These are phyloP conservation scores for Solea solea DNA, from an alignment of 2,113 vertebrate genomes.

Conservation along the genomic window DNA sequence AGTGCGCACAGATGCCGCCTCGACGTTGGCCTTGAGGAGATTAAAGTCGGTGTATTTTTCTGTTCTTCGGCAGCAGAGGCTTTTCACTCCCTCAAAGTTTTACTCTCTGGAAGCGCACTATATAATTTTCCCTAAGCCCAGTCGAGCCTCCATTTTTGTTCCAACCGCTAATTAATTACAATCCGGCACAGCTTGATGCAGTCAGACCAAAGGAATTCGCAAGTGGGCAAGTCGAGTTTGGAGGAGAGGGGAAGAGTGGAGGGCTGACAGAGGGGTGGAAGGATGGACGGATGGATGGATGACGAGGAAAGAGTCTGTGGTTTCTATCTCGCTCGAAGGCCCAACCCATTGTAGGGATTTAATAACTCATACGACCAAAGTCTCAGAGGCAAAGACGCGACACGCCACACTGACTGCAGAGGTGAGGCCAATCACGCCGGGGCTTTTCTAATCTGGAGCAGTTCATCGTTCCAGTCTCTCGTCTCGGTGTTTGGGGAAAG, in stretches of 20 bases:
- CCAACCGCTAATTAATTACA: slow-evolving; percentile 84
- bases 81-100: slow-evolving; percentile 67
- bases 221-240: slow-evolving; percentile 70
- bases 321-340: slow-evolving; percentile 42
- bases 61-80: slow-evolving; percentile 66
- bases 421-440: not conserved
- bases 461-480: too few relatives aligned
- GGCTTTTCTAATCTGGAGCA: too few relatives aligned
- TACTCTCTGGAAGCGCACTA: slow-evolving; percentile 77
- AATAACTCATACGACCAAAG: slow-evolving; percentile 45
- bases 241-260: slow-evolving; percentile 42
- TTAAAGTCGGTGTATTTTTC: slow-evolving; percentile 61
- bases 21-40: not conserved
- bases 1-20: slow-evolving; percentile 8
- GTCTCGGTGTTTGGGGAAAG: too few relatives aligned
- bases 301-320: slow-evolving; percentile 42
- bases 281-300: too few relatives aligned
- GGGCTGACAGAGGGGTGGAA: slow-evolving; percentile 19
- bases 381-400: slow-evolving; percentile 25
- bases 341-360: slow-evolving; percentile 40
- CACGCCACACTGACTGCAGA: slow-evolving; percentile 12
- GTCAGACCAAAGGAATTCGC: slow-evolving; percentile 82
- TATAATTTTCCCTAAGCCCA: slow-evolving; percentile 81
- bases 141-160: slow-evolving; percentile 81
- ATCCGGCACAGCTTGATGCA: slow-evolving; percentile 77